Evolutionary conservation across 2,113 vertebrate species (phyloP), one percentile per base, ranked within the genome.

Genomic region (Platysteira castanea): DNA sequence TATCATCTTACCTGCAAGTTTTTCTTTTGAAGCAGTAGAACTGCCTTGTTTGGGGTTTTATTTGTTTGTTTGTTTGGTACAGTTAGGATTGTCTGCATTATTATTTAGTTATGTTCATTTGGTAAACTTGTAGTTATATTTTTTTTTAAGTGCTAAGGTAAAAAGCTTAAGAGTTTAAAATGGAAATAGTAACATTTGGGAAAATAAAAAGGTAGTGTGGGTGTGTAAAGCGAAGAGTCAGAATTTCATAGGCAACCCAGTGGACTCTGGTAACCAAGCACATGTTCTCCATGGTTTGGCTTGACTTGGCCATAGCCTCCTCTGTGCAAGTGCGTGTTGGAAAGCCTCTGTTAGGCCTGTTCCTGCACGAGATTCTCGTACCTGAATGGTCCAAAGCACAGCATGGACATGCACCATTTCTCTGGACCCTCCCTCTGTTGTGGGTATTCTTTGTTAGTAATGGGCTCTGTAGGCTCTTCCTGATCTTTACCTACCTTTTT

Each of bases 21-120:
- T 81, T 94, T 95, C 19, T 91, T 89, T 77, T 70, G 27, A 95
- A 92, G 60, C 26, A 44, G 74, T 37, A 33, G 75, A 89, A 89
- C 13, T 74, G 24, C 31, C 13, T 67, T 26, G 5, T 60, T 75
- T 9, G 7, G 13, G 22, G n/a, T 13, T 42, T 10, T 5, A 15
- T 42, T 47, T 20, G 7, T 52, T 50, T 30, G 11, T 5, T 67
- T 52, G 13, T 33, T 44, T 31, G 4, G 5, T 69, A 11, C 5
- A 35, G 11, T 59, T 87, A 78, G 47, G 37, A 37, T 65, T 22
- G 1, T 13, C 11, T 46, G 23, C 16, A n/a, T 78, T 87, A 39
- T 60, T 56, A 35, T 78, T 91, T 74, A 60, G 2, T 8, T 35
- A 35, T 39, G 4, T 31, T 80, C 70, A 59, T 71, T 82, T 53